phyloP scores from a whole-genome alignment of 2,888 invertebrate genomes.

The Cylloceria caligata region DNA sequence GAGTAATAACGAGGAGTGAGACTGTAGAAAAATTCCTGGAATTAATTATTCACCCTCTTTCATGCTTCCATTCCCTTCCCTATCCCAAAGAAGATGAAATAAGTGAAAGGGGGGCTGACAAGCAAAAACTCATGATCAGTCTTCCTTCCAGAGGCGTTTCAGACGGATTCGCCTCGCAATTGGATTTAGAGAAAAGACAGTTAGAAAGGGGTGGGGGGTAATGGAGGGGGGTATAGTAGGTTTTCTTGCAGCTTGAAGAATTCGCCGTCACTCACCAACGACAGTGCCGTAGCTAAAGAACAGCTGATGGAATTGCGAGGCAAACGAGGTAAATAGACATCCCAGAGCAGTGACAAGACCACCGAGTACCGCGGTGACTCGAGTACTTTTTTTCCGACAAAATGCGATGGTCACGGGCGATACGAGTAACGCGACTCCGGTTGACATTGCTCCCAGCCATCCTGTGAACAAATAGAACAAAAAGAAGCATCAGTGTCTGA shows the following conservation, averaged over 20 bases:
- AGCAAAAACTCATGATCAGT: conserved; percentile 25
- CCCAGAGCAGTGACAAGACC: conserved; percentile 94
- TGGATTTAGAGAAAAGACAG: conserved; percentile 25
- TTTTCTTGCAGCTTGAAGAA: conserved; percentile 9
- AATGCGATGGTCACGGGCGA: conserved; percentile 94
- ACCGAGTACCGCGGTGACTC: conserved; percentile 94
- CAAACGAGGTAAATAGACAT: conserved; percentile 95
- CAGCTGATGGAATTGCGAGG: conserved; percentile 94
- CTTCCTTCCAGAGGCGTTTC: conserved; percentile 26
- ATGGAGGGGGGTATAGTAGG: too few relatives aligned
- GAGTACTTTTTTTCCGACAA: conserved; percentile 94
- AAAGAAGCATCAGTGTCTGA: conserved; percentile 61
- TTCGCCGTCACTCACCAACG: conserved; percentile 83
- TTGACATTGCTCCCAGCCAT: conserved; percentile 92
- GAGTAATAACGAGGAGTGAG: conserved; percentile 5
- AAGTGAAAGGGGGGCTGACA: neutral
- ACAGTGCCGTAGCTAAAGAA: conserved; percentile 92
- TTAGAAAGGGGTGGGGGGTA: neutral
- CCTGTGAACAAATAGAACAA: conserved; percentile 87
- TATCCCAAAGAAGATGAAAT: neutral
- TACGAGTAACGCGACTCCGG: conserved; percentile 91
- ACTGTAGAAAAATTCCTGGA: conserved; percentile 1
- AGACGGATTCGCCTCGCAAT: conserved; percentile 10
- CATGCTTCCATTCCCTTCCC: neutral
- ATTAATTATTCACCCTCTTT: conserved; percentile 26